These are phyloP conservation scores for Drosophila anomalata DNA, from an alignment of 2,888 invertebrate genomes.

Conservation along the genomic window DNA sequence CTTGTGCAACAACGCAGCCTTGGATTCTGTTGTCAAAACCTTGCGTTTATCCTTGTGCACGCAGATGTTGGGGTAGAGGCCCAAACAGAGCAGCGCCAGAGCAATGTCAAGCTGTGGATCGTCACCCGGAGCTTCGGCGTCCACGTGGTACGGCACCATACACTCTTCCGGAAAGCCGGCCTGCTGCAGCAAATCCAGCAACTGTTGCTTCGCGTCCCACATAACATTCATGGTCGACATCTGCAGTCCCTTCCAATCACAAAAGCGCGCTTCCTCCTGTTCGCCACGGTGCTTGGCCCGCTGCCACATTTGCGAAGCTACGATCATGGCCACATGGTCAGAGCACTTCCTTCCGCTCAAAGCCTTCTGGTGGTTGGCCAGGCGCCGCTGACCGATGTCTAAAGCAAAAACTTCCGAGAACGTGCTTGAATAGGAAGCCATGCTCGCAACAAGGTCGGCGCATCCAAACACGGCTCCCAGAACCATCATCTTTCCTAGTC, in stretches of 20 bases:
- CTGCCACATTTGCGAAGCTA: conserved; percentile 94
- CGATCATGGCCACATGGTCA: conserved; percentile 97
- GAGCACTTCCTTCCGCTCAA: conserved; percentile 94
- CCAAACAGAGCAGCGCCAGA: conserved; percentile 93
- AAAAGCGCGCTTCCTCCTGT: conserved; percentile 92
- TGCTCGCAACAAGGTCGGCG: conserved; percentile 95
- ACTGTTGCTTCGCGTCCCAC: conserved; percentile 93
- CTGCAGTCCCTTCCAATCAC: conserved; percentile 95
- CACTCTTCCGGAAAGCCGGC: conserved; percentile 96
- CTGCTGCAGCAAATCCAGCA: conserved; percentile 88
- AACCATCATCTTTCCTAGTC: conserved; percentile 98
- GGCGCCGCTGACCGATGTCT: conserved; percentile 89
- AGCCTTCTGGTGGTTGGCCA: conserved; percentile 93
- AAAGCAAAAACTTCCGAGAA: conserved; percentile 97
- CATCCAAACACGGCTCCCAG: conserved; percentile 95
- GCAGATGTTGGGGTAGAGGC: conserved; percentile 98
- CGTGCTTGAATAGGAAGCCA: conserved; percentile 97
- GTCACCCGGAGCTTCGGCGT: conserved; percentile 89
- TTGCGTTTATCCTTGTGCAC: conserved; percentile 97
- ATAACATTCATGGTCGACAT: conserved; percentile 95
- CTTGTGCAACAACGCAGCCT: conserved; percentile 97
- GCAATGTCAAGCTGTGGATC: conserved; percentile 93
- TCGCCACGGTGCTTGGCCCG: conserved; percentile 88
- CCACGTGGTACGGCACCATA: conserved; percentile 89
- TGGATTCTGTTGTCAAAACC: conserved; percentile 97